Base-by-base conservation (phyloP, 2,797 vertebrate genomes). In the Rhodeus uyekii region DNA sequence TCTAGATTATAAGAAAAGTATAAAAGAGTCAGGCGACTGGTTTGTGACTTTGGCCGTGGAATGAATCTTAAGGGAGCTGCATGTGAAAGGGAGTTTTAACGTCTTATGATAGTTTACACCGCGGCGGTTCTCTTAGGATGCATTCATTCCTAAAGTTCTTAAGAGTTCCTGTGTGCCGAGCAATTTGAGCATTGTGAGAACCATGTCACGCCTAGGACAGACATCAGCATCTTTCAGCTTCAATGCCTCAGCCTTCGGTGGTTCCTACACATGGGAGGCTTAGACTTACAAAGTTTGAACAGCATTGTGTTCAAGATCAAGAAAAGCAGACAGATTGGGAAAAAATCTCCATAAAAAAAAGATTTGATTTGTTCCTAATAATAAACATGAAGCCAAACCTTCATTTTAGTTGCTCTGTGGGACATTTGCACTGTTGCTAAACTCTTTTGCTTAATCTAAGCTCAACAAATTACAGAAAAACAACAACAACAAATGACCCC, bases 31-130 rank as follows among this genome's bases (percentile, higher is more conserved):
- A 27, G 22, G 58, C 48, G 39, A 63, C 83, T 27, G 71, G 60
- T 65, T 71, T 80, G 61, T 69, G 73, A 55, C 65, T 78, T 78
- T 34, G 65, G 61, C 60, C 61, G 79, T 8, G 5, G 22, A 39
- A n/a, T 34, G 71, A 8, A 63, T 76, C 87, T 86, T 76, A 9
- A 60, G n/a, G 78, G 89, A 78, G 24, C 19, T 22, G 42, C 36
- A 44, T 69, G 83, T 86, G 87, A 88, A 89, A 86, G 81, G 48
- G 81, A 86, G 88, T 88, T 89, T 84, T 84, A 74, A 36, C 8
- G 27, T 78, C 60, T 78, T 73, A 32, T 68, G 68, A 67, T 53
- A 74, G 84, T 77, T 82, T 78, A 82, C 84, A 84, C 18, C 1
- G 1, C 78, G 46, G 29, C 46, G 22, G 61, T 3, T 85, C 69